These are phyloP conservation scores for Ptyas mucosa DNA, from an alignment of 2,113 vertebrate species.

Conservation along the genomic window DNA sequence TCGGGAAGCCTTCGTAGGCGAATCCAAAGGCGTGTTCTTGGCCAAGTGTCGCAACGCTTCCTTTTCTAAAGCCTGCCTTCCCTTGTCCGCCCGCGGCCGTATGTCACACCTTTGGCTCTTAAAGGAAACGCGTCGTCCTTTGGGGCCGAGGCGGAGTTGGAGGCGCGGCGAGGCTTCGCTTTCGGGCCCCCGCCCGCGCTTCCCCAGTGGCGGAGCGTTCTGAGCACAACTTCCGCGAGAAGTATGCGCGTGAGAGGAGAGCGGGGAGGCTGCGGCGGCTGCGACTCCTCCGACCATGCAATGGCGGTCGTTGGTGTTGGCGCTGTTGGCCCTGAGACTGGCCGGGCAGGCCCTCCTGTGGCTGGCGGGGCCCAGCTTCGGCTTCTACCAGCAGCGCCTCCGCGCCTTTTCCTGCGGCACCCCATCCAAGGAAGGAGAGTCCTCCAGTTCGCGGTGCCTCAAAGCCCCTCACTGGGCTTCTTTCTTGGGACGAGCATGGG, in stretches of 20 bases:
- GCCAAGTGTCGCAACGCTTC: background rate
- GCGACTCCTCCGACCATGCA: constrained; percentile 81
- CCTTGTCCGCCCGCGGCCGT: background rate
- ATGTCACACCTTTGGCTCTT: background rate
- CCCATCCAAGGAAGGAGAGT: background rate
- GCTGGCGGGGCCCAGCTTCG: constrained; percentile 81
- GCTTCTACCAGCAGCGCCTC: constrained; percentile 74
- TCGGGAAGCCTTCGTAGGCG: background rate
- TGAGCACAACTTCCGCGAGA: constrained; percentile 5
- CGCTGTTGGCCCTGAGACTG: constrained; percentile 82
- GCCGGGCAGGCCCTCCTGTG: constrained; percentile 80
- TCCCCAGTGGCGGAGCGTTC: background rate
- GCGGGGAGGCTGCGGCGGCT: constrained; percentile 18
- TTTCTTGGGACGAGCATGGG: constrained; percentile 1
- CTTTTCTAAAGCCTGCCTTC: background rate
- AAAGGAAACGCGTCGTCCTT: background rate
- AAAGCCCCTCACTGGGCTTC: constrained; percentile 13
- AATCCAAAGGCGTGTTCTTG: background rate
- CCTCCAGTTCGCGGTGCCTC: background rate
- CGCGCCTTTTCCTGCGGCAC: constrained; percentile 36
- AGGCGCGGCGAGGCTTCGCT: background rate
- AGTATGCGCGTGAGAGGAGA: constrained; percentile 59
- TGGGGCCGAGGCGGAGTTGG: background rate
- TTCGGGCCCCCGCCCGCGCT: background rate
- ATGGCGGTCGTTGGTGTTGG: constrained; percentile 92